Percentiles rank a stretch among this genome's conserved stretches.
Evolutionary conservation across 2,888 invertebrate genomes (phyloP).

Genomic region (Aethes cnicana): DNA sequence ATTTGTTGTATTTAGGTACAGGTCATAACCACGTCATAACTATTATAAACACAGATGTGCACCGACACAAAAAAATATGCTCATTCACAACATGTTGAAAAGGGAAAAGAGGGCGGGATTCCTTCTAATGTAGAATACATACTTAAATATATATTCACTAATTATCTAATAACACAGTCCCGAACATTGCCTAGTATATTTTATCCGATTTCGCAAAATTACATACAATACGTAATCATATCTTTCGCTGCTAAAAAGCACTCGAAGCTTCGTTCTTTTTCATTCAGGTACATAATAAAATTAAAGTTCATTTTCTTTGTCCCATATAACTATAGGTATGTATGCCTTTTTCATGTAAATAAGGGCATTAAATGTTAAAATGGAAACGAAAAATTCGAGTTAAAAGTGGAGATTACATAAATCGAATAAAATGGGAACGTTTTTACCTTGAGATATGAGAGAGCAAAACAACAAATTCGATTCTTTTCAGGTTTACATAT

Average conservation of each 20-base stretch:
- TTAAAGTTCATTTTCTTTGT: slow-evolving; percentile 15
- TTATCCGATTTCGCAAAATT: slow-evolving; percentile 36
- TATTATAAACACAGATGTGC: slow-evolving; percentile 17
- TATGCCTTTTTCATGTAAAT: neutral
- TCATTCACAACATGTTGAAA: slow-evolving; percentile 77
- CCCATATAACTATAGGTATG: neutral
- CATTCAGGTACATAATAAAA: slow-evolving; percentile 29
- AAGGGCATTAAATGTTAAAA: no score
- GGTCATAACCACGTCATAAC: slow-evolving; percentile 7
- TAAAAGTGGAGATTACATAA: no score
- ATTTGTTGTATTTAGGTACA: slow-evolving; percentile 4
- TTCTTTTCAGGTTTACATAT: no score
- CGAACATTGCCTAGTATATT: slow-evolving; percentile 56
- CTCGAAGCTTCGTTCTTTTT: slow-evolving; percentile 3
- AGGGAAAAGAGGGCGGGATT: slow-evolving; percentile 70
- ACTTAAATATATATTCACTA: slow-evolving; percentile 57
- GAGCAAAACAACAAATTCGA: no score
- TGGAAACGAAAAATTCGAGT: no score
- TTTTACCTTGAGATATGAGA: no score
- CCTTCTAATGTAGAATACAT: slow-evolving; percentile 53
- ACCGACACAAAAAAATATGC: slow-evolving; percentile 35
- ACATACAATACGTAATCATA: slow-evolving; percentile 22
- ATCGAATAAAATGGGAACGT: no score
- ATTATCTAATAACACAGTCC: slow-evolving; percentile 76
- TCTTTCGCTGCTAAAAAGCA: slow-evolving; percentile 22